Conservation (phyloP, 2,797 vertebrate genomes). For the Scyliorhinus canicula region DNA sequence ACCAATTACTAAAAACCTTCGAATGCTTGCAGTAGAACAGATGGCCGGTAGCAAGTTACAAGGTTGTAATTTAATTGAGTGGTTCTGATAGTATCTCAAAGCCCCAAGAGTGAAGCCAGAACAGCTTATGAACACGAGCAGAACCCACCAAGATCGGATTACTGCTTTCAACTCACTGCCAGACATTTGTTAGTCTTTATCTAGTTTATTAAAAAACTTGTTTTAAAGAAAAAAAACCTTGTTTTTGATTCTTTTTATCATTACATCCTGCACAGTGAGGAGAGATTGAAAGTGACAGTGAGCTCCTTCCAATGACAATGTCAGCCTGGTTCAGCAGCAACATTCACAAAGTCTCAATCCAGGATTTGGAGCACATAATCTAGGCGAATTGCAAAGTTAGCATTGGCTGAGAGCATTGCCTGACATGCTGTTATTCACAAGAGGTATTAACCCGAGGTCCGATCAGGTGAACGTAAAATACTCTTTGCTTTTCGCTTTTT, state of each 20-base stretch:
- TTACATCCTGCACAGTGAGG: not conserved
- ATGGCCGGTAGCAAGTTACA: slow-evolving; percentile 33
- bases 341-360: not conserved
- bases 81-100: slow-evolving; percentile 32
- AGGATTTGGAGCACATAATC: not conserved
- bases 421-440: not conserved
- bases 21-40: slow-evolving; percentile 1
- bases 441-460: not conserved
- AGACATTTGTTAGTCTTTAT: slow-evolving; percentile 34
- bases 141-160: slow-evolving; percentile 25
- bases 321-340: not conserved
- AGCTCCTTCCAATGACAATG: not conserved
- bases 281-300: not conserved
- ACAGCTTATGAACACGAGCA: not conserved
- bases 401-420: not conserved
- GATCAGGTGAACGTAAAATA: not conserved
- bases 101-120: slow-evolving; percentile 29
- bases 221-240: slow-evolving; percentile 10
- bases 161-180: slow-evolving; percentile 26
- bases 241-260: not conserved
- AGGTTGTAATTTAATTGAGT: slow-evolving; percentile 27
- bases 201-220: slow-evolving; percentile 35
- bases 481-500: no score
- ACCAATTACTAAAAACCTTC: slow-evolving; percentile 6
- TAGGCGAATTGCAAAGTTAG: not conserved